A percentile compares a stretch with the other conserved stretches of the same genome.
phyloP scores from a whole-genome alignment of 2,113 vertebrate genomes.

The Vulpes ferrilata region DNA sequence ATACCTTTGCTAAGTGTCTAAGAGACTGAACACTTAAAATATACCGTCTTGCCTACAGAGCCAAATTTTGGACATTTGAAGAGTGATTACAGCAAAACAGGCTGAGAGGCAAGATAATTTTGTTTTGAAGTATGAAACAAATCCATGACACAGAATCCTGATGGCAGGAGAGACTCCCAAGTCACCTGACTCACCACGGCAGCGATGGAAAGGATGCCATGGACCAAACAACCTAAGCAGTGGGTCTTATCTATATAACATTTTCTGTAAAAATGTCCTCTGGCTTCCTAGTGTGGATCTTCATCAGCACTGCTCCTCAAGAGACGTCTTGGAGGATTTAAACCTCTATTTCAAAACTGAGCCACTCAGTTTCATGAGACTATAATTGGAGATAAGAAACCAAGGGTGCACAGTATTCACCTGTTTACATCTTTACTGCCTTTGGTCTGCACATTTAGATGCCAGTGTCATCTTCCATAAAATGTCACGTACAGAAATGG shows the following conservation, averaged over 20 bases:
- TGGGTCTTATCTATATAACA: not conserved
- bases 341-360: not conserved
- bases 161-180: not conserved
- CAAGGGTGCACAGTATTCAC: accelerated
- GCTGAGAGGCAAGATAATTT: not conserved
- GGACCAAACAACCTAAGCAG: not conserved
- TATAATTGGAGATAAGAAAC: not conserved
- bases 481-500: not conserved
- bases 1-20: not conserved
- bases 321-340: not conserved
- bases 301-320: not conserved
- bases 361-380: not conserved
- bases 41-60: not conserved
- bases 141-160: not conserved
- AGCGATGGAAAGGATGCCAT: not conserved
- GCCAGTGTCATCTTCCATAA: not conserved
- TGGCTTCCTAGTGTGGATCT: not conserved
- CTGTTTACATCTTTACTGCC: not conserved
- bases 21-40: not conserved
- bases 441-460: not conserved
- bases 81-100: not conserved
- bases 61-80: not conserved
- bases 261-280: not conserved
- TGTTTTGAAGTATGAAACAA: not conserved
- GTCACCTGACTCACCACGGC: not conserved